Base-by-base conservation (phyloP, 2,888 invertebrate species). In the Nomada ferruginata region DNA sequence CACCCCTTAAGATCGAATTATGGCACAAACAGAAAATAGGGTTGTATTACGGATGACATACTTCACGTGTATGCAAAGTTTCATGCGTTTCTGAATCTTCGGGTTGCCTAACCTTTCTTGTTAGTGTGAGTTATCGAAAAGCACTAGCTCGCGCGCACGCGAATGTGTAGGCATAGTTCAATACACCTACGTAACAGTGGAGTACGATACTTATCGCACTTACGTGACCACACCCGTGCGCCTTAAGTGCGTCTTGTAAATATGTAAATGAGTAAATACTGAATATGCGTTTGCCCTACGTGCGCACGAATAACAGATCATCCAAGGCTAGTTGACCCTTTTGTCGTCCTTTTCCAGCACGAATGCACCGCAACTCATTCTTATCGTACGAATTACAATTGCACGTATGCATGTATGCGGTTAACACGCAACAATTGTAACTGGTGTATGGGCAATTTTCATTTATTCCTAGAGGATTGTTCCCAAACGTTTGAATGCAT, bases 221-320 rank as follows among this genome's bases (percentile, higher is more conserved):
- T 81, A 50, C 76, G 81, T 81, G 75, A 75, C 65, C 75, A 76
- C 68, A 68, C 72, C 65, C 82, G 26, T 57, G 74, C 23, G 52
- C 20, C 55, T 79, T 82, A 75, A 77, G 63, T 78, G 75, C 70
- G 71, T 52, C 74, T 74, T 75, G 82, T 78, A 74, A 82, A 75
- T 82, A 83, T 83, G 82, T 71, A 82, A 83, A 83, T 83, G 68
- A 75, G 63, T 63, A 72, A 78, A 75, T 76, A 72, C 60, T 53
- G 72, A 71, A 65, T 71, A 70, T 52, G 61, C 74, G 82, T 42
- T 57, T 61, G 61, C 50, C 55, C 53, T 59, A 36, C 52, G 71
- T 59, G 52, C 42, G 3, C 75, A 68, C 61, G 70, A 81, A 76
- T 55, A 59, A 69, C 72, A 73, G 82, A 82, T 81, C 82, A 59